Percentiles rank a stretch among this genome's conserved stretches.
Conservation (phyloP, 2,888 invertebrate species). For the Drosophila nr. medialis region DNA sequence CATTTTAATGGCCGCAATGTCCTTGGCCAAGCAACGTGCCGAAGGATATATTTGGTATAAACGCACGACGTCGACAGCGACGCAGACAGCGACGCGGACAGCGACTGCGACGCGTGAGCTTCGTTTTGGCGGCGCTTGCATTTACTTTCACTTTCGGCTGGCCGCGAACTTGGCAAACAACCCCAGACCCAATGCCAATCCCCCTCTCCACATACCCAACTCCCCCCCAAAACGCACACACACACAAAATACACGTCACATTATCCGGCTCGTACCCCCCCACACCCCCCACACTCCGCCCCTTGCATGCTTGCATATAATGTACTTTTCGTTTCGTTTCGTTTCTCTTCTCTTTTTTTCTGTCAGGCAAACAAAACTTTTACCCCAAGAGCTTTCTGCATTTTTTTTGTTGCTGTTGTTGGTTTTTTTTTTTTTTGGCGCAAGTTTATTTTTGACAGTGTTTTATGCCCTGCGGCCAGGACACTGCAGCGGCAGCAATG, state of each 20-base stretch:
- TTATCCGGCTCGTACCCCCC: not conserved
- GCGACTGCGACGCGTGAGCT: constrained; percentile 43
- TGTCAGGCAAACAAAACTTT: constrained; percentile 59
- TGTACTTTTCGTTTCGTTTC: constrained; percentile 59
- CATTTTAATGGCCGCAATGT: constrained; percentile 84
- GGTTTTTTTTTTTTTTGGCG: constrained; percentile 26
- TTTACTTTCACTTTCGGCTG: constrained; percentile 77
- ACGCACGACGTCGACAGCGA: constrained; percentile 42
- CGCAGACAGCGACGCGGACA: constrained; percentile 29
- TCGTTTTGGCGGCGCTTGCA: constrained; percentile 61
- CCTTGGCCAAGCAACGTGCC: constrained; percentile 83
- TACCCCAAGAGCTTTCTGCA: constrained; percentile 79
- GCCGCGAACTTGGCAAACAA: constrained; percentile 63
- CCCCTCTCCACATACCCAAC: not conserved
- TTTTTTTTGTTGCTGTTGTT: constrained; percentile 45
- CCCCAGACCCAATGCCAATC: constrained; percentile 50
- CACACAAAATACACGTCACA: constrained; percentile 9
- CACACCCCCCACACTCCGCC: not conserved
- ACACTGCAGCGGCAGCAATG: constrained; percentile 62
- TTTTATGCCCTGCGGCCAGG: constrained; percentile 72
- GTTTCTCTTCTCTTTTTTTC: constrained; percentile 1
- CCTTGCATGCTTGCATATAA: constrained; percentile 73
- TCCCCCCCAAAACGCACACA: not conserved
- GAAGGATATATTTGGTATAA: constrained; percentile 78
- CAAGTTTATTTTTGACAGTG: constrained; percentile 77